Conservation (phyloP, 2,888 invertebrate species). For the Conops quadrifasciatus region DNA sequence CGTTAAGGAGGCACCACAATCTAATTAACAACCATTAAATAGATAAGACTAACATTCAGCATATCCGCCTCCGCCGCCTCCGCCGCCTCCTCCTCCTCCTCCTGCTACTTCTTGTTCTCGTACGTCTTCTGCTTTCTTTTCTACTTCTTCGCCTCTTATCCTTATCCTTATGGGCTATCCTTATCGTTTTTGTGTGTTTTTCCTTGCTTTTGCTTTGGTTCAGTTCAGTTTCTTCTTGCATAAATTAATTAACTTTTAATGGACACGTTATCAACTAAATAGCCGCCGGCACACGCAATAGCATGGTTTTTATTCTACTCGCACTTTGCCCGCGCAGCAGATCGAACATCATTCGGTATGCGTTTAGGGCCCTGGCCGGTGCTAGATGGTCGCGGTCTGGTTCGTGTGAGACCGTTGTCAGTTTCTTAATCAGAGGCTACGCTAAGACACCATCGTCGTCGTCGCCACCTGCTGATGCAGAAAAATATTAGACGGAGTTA, state of each 20-base stretch:
- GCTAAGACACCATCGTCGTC: background rate
- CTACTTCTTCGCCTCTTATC: slow-evolving; percentile 32
- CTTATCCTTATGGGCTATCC: background rate
- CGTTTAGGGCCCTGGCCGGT: background rate
- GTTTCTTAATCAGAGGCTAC: slow-evolving; percentile 12
- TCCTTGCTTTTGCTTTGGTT: no score
- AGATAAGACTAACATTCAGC: slow-evolving; percentile 41
- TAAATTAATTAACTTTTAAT: slow-evolving; percentile 48
- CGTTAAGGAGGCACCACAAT: slow-evolving; percentile 25
- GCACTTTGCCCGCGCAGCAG: background rate
- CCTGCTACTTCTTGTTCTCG: no score
- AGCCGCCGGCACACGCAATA: background rate
- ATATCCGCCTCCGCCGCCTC: slow-evolving; percentile 23
- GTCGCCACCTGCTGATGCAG: background rate
- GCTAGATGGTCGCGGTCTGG: no score
- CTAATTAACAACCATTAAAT: slow-evolving; percentile 51
- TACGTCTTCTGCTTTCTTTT: no score
- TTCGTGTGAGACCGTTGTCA: background rate
- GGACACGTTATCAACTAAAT: slow-evolving; percentile 43
- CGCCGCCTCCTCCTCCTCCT: no score
- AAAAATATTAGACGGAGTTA: background rate
- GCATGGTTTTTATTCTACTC: background rate
- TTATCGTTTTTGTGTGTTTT: slow-evolving; percentile 25
- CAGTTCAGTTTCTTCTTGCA: slow-evolving; percentile 41
- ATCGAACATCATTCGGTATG: background rate